Evolutionary conservation across 2,113 vertebrate genomes (phyloP), one percentile per base, ranked within the genome.

Genomic region (Pachyramphus minor): DNA sequence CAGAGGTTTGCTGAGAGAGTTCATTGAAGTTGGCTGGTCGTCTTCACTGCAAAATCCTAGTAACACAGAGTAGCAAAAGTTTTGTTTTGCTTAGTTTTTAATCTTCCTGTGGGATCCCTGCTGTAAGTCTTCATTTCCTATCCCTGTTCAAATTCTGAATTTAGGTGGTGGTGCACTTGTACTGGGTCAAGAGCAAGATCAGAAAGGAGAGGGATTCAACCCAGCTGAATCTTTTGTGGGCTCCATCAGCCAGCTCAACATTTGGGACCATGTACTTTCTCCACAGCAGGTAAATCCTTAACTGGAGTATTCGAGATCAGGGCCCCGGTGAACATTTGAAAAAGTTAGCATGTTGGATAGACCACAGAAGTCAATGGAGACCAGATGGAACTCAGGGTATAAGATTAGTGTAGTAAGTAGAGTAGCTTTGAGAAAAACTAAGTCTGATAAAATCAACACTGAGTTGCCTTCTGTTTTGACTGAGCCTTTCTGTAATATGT

Each of bases 141-240:
- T 37, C 20, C 50, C 20, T 80, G 33, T 47, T 91, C 55, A 84
- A 73, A 79, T 81, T 96, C 63, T 92, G 56, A 93, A 25, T 86
- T 42, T 93, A 99, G 99, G 98, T 95, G 99, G 99, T 35, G 99
- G 99, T 28, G 98, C 98, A 1, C 98, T 99, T 89, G 99, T 99
- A 25, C 97, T 99, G 77, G 99, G 99, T 89, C 99, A 99, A 97
- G 99, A 99, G 74, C 99, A 99, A 97, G 99, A 99, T 96, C 97
- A 98, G 97, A 99, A 98, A 95, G 99, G 99, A 33, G 99, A 99
- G 75, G 99, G 99, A 71, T 99, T 99, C 97, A 99, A 99, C 93
- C 99, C 99, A 49, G 99, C 99, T 7, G 99, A 99, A 96, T 99
- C 99, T 79, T 99, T 99, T 79, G 99, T 99, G 55, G 99, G 99